Evolutionary conservation across 1,140 invertebrate genomes (phyloP).

Genomic region (Nephila pilipes): DNA sequence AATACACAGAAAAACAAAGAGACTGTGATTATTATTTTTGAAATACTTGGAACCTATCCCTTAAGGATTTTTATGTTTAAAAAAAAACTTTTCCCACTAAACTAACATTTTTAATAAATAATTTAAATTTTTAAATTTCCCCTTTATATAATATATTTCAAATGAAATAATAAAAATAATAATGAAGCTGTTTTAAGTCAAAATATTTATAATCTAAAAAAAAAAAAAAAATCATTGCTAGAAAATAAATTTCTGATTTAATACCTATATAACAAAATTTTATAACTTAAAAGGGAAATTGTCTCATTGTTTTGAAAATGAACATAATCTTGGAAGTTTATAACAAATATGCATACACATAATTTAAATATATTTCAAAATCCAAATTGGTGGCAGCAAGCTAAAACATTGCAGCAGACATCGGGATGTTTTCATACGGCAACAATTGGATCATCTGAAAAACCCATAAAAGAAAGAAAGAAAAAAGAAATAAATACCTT

Average conservation of each 20-base stretch:
- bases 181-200: not conserved
- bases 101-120: not conserved
- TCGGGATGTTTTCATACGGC: not conserved
- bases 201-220: not conserved
- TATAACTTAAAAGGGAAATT: not conserved
- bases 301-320: not conserved
- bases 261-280: not conserved
- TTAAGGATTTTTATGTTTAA: slow-evolving; percentile 20
- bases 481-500: slow-evolving; percentile 48
- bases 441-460: slow-evolving; percentile 36
- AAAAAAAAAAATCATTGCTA: no score
- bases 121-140: not conserved
- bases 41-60: slow-evolving; percentile 71
- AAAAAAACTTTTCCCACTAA: not conserved
- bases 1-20: slow-evolving; percentile 75
- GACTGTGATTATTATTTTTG: slow-evolving; percentile 74
- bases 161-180: not conserved
- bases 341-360: slow-evolving; percentile 21
- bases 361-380: slow-evolving; percentile 17
- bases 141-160: not conserved
- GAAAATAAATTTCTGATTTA: not conserved
- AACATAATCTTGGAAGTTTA: not conserved
- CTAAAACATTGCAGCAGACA: not conserved
- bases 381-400: not conserved
- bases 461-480: slow-evolving; percentile 53